Percentiles rank a stretch among this genome's conserved stretches.
Evolutionary conservation across 2,888 invertebrate species (phyloP).

Genomic region (Argyresthia goedartella): DNA sequence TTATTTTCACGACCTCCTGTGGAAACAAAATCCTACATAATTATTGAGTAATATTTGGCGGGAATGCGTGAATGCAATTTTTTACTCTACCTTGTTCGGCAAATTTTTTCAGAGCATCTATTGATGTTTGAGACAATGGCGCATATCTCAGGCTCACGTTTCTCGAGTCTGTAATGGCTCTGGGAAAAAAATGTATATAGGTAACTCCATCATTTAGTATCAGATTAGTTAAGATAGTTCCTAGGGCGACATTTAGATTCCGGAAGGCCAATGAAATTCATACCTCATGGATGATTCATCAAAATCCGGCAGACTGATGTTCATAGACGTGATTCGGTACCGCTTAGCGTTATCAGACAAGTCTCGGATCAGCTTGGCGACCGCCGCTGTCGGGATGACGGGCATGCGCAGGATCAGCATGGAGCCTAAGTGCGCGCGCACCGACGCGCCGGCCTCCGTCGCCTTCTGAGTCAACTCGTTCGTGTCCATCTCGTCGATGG

Average conservation of each 20-base stretch:
- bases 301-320: constrained; percentile 44
- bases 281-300: constrained; percentile 50
- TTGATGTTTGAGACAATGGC: background rate
- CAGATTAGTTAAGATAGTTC: no score
- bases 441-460: constrained; percentile 17
- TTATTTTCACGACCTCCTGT: no score
- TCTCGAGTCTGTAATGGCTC: background rate
- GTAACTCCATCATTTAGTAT: no score
- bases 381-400: constrained; percentile 30
- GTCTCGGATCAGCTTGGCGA: constrained; percentile 33
- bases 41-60: no score
- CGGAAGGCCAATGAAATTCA: background rate
- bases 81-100: no score
- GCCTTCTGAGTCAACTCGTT: constrained; percentile 19
- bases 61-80: no score
- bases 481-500: constrained; percentile 15
- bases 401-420: constrained; percentile 42
- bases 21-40: no score
- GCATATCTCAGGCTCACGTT: background rate
- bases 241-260: no score
- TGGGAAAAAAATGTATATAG: background rate
- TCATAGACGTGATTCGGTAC: constrained; percentile 38
- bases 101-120: background rate
- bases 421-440: constrained; percentile 43
- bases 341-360: constrained; percentile 22